Evolutionary conservation across 2,797 vertebrate species (phyloP), one percentile per base, ranked within the genome.

Genomic region (Channallabes apus): DNA sequence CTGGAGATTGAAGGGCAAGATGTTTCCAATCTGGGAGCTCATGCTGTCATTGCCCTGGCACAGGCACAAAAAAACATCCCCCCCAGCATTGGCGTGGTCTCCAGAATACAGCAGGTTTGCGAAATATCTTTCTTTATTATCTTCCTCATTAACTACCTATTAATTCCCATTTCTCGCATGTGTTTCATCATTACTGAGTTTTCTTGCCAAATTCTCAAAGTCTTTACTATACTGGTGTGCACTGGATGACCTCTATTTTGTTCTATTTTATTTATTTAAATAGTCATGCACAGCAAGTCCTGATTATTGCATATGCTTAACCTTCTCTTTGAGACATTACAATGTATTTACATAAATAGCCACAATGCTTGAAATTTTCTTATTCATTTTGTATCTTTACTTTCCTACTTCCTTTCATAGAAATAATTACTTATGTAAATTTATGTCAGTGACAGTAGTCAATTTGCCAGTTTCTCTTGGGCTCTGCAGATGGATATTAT

Each of bases 81-180:
- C 3, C 97, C 98, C 22, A 99, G 98, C 90, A 98, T 99, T 0
- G 98, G 97, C 1, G 98, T 99, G 86, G 96, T 98, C 88, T 98
- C 97, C 1, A 95, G 97, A 80, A 93, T 97, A 85, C 95, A 96
- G 88, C 96, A 95, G 89, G 90, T 95, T 83, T 22, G 6, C 87
- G 82, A 84, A 67, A 32, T 81, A 65, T 51, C 38, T 65, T 27
- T 65, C 20, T 38, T 38, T 38, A 29, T 0, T 18, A 9, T 27
- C 38, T 51, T 46, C 38, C 15, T 20, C 27, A 8, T 64, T 46
- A n/a, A 80, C 7, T 27, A 62, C 32, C 11, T 64, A 4, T 80
- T 46, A 64, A 7, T 61, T 78, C 15, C 22, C 14, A n/a, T 62
- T 38, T 20, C 17, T 29, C 38, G 4, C 3, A 29, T 65, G 46